Percentiles rank a stretch among this genome's conserved stretches.
These are phyloP conservation scores for Keiferia lycopersicella DNA, from an alignment of 2,888 invertebrate genomes.

Conservation along the genomic window DNA sequence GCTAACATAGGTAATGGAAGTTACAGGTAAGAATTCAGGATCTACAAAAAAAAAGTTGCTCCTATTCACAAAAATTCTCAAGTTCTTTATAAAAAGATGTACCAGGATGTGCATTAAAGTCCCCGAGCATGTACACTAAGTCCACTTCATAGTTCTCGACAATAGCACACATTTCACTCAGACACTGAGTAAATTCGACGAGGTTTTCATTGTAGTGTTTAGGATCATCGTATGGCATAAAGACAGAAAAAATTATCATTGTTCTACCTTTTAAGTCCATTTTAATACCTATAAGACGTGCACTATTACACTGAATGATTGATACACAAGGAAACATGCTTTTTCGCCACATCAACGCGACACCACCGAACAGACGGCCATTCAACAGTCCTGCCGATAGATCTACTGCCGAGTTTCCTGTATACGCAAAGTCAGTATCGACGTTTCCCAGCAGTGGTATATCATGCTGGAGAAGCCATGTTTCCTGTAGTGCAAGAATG, in stretches of 20 bases:
- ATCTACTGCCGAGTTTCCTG: background rate
- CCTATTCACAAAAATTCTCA: background rate
- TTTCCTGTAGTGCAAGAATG: background rate
- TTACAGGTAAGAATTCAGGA: no score
- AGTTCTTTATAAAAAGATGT: background rate
- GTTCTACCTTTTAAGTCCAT: no score
- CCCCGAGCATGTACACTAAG: no score
- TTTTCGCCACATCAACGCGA: no score
- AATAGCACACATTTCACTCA: background rate
- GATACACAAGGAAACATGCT: no score
- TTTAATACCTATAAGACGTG: no score
- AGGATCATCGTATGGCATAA: background rate
- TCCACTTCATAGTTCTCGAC: background rate
- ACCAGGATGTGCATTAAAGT: no score
- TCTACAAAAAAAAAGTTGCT: no score
- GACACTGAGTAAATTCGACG: background rate
- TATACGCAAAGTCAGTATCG: background rate
- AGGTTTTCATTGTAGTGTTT: background rate
- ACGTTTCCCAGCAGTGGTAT: background rate
- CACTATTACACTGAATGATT: no score
- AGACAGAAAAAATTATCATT: background rate
- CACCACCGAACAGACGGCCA: no score
- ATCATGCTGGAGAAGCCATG: background rate
- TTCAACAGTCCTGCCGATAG: no score
- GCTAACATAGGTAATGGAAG: no score